Evolutionary conservation across 2,888 invertebrate genomes (phyloP), one percentile per base, ranked within the genome.

Genomic region (Xylota sylvarum): DNA sequence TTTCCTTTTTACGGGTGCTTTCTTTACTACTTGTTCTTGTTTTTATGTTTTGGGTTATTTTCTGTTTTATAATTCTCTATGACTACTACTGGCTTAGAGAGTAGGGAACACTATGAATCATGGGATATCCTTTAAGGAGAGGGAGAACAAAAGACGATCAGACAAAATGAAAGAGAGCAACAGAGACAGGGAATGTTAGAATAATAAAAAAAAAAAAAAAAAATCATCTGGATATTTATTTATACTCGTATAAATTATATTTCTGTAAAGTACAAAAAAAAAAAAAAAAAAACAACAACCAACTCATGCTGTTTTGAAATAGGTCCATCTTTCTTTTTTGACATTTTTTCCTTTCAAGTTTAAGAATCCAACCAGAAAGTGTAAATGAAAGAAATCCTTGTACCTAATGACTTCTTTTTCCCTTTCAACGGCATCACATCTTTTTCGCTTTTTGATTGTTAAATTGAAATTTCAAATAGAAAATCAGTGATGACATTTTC

Each of bases 21-120:
- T 76, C 40, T 23, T 30, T 27, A 32, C 58, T 37, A 50, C 46
- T 78, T 58, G 67, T 55, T 78, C 52, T 52, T 67, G 60, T 46
- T 79, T 73, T 74, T 55, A 32, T 58, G 50, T 70, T 69, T 55
- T n/a, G 48, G 46, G 27, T 70, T 70, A 64, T 56, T 43, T 69
- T 56, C 50, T 76, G 62, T 80, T 80, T 58, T 46, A 56, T 70
- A 64, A 70, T 58, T 69, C 62, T 74, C 32, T 69, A 70, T 56
- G 46, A 62, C 58, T 46, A 73, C 65, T 48, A 52, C 17, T 69
- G 64, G 52, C 65, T 79, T 40, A 62, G 55, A 60, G 46, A 55
- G 55, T 67, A 60, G 78, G 58, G 58, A 64, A 43, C 23, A 30
- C 23, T 78, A 73, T 73, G 77, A 83, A 65, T 83, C 82, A 78